These are phyloP conservation scores for Poecilia latipinna DNA, from an alignment of 2,113 vertebrate species.

Conservation along the genomic window DNA sequence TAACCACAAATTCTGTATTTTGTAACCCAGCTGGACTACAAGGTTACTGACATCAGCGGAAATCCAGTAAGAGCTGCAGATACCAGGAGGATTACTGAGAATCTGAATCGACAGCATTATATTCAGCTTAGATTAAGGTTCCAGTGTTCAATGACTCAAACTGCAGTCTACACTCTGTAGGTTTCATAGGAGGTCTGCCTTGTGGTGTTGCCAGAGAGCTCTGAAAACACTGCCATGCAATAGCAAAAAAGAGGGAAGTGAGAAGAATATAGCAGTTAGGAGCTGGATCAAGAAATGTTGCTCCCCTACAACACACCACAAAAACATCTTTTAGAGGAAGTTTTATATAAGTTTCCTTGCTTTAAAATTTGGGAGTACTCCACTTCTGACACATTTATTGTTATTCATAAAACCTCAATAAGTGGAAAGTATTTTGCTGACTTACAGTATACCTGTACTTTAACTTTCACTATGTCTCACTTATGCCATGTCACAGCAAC, in stretches of 20 bases:
- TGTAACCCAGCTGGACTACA: constrained; percentile 27
- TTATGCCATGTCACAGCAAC: background rate
- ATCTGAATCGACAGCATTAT: constrained; percentile 36
- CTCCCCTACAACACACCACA: constrained; percentile 47
- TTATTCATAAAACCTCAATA: constrained; percentile 41
- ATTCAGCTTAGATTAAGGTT: constrained; percentile 40
- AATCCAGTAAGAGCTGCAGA: constrained; percentile 35
- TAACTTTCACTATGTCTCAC: background rate
- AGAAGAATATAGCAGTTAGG: constrained; percentile 18
- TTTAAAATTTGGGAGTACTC: constrained; percentile 27
- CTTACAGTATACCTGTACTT: constrained; percentile 23
- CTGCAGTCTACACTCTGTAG: constrained; percentile 26
- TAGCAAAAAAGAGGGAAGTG: constrained; percentile 26
- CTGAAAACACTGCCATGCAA: constrained; percentile 25
- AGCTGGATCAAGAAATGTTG: constrained; percentile 40
- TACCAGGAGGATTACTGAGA: constrained; percentile 41
- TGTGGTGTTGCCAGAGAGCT: constrained; percentile 42
- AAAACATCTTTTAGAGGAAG: constrained; percentile 17
- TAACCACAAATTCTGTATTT: constrained; percentile 20
- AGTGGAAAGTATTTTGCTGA: constrained; percentile 38
- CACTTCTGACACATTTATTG: constrained; percentile 36
- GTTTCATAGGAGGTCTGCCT: constrained; percentile 40
- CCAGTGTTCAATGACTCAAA: constrained; percentile 31
- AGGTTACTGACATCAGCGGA: constrained; percentile 31
- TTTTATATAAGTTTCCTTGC: background rate